phyloP scores from a whole-genome alignment of 1,140 invertebrate species.

The Varroa destructor region DNA sequence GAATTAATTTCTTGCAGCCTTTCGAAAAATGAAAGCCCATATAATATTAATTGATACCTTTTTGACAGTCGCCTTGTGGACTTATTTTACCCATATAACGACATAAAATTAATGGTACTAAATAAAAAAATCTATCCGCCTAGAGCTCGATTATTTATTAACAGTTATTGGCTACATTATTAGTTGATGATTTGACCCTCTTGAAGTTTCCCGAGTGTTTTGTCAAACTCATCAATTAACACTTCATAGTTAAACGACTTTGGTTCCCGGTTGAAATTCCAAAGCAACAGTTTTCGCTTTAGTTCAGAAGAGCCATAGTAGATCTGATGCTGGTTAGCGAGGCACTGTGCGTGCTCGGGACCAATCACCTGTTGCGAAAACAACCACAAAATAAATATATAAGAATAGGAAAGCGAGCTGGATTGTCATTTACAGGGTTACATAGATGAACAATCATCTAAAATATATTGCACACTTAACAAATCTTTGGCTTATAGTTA shows the following conservation, averaged over 20 bases:
- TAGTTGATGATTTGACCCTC: constrained; percentile 3
- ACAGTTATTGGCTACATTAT: neutral
- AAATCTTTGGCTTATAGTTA: too few relatives aligned
- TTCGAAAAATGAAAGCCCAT: too few relatives aligned
- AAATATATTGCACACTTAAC: too few relatives aligned
- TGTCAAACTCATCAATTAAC: constrained; percentile 32
- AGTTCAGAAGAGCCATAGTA: constrained; percentile 32
- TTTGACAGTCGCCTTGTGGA: neutral
- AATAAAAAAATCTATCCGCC: neutral
- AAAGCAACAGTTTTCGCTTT: constrained; percentile 29
- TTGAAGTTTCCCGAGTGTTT: constrained; percentile 4
- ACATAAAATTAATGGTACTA: too few relatives aligned
- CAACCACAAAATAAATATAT: too few relatives aligned
- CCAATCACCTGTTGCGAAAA: constrained; percentile 10
- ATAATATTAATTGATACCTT: too few relatives aligned
- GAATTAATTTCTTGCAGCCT: too few relatives aligned
- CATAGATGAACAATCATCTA: too few relatives aligned
- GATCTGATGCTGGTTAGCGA: constrained; percentile 34
- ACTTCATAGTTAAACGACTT: constrained; percentile 32
- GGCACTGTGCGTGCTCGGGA: constrained; percentile 31
- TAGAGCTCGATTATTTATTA: neutral
- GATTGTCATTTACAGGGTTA: too few relatives aligned
- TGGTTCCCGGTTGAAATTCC: constrained; percentile 33
- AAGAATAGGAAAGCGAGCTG: too few relatives aligned
- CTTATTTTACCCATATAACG: constrained; percentile 3